phyloP scores from a whole-genome alignment of 2,113 vertebrate species.

The Tichodroma muraria region DNA sequence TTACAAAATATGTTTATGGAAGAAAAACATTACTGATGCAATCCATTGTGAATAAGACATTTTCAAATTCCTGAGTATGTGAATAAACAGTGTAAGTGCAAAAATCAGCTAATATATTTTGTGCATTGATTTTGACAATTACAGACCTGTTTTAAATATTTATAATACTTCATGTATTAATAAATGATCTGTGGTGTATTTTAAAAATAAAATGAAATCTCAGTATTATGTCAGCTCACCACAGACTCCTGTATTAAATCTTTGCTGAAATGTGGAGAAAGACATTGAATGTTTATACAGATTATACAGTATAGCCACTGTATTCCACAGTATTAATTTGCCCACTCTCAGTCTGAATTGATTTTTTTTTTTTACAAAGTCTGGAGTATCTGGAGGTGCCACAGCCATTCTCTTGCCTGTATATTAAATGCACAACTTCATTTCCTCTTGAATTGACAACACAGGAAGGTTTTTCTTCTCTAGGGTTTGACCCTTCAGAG shows the following conservation, averaged over 20 bases:
- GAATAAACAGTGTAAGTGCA: neutral
- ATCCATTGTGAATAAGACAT: neutral
- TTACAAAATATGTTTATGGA: neutral
- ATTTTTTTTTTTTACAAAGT: slow-evolving; percentile 6
- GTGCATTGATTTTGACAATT: slow-evolving; percentile 41
- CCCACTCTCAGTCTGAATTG: neutral
- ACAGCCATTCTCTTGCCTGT: neutral
- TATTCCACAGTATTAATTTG: slow-evolving; percentile 11
- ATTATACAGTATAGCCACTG: neutral
- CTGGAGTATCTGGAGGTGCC: slow-evolving; percentile 3
- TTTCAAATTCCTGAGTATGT: neutral
- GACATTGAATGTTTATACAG: neutral
- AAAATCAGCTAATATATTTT: slow-evolving; percentile 28
- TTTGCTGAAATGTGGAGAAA: slow-evolving; percentile 20
- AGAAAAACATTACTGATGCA: neutral
- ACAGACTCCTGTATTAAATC: slow-evolving; percentile 32
- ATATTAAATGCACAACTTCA: slow-evolving; percentile 13
- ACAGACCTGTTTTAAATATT: slow-evolving; percentile 50
- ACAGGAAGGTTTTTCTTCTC: neutral
- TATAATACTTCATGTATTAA: slow-evolving; percentile 44
- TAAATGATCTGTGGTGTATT: slow-evolving; percentile 49
- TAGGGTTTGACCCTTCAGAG: neutral
- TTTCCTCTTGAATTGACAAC: slow-evolving; percentile 7
- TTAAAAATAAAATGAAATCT: slow-evolving; percentile 62
- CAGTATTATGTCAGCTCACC: slow-evolving; percentile 25